Evolutionary conservation across 2,797 vertebrate genomes (phyloP).

Genomic region (Oryzias dopingdopingensis): DNA sequence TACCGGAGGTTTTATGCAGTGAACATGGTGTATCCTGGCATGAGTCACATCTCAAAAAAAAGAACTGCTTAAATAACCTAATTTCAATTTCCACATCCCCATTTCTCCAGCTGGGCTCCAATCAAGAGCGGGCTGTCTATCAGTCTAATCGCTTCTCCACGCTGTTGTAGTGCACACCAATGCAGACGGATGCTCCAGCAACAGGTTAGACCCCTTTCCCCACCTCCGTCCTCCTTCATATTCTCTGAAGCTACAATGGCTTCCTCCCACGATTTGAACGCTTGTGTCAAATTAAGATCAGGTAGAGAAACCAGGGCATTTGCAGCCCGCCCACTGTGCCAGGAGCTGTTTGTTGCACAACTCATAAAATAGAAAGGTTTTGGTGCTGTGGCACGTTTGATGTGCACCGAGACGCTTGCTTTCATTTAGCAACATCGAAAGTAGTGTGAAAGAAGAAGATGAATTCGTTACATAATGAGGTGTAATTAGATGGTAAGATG

Average conservation of each 20-base stretch:
- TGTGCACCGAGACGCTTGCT: background rate
- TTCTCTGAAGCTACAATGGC: conserved; percentile 6
- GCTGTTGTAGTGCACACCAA: conserved; percentile 42
- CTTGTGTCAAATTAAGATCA: conserved; percentile 62
- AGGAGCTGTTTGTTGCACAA: conserved; percentile 51
- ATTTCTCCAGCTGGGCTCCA: conserved; percentile 60
- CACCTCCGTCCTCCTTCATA: background rate
- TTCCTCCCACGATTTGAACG: conserved; percentile 34
- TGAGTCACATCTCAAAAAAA: conserved; percentile 73
- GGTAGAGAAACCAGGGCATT: conserved; percentile 48
- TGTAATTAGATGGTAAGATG: conserved; percentile 27
- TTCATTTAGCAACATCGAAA: conserved; percentile 4
- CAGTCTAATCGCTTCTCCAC: conserved; percentile 64
- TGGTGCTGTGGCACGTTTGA: background rate
- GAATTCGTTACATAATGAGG: conserved; percentile 26
- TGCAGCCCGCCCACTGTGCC: conserved; percentile 46
- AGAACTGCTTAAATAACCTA: conserved; percentile 67
- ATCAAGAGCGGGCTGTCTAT: conserved; percentile 61
- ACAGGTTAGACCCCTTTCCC: conserved; percentile 36
- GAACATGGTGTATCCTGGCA: conserved; percentile 49
- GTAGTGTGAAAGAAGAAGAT: conserved; percentile 11
- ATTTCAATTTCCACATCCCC: conserved; percentile 71
- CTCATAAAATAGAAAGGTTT: conserved; percentile 47
- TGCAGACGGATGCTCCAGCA: conserved; percentile 36
- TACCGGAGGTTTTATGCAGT: conserved; percentile 35